These are phyloP conservation scores for Scylla paramamosain DNA, from an alignment of 1,140 invertebrate genomes.

Conservation along the genomic window DNA sequence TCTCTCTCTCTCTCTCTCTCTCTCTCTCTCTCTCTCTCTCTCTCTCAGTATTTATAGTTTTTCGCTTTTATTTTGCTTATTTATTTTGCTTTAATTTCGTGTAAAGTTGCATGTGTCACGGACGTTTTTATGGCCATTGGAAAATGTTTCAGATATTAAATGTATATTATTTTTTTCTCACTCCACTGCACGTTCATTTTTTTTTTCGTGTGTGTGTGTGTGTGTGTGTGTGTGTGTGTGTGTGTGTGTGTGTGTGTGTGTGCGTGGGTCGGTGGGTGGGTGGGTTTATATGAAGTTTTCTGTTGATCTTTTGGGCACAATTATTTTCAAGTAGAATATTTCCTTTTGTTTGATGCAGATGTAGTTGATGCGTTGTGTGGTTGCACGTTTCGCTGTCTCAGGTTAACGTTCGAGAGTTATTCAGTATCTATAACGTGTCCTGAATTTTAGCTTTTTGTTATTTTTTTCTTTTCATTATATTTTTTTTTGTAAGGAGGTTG, in stretches of 20 bases:
- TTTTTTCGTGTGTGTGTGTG: background rate
- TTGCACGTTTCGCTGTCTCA: too few relatives aligned
- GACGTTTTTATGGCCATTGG: background rate
- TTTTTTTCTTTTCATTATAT: too few relatives aligned
- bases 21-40: background rate
- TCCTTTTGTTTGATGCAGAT: too few relatives aligned
- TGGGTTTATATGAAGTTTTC: background rate
- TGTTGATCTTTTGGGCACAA: background rate
- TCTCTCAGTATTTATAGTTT: background rate
- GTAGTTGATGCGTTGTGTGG: too few relatives aligned
- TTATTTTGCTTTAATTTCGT: background rate
- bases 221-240: conserved; percentile 35
- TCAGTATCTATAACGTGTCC: too few relatives aligned
- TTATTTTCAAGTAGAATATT: too few relatives aligned
- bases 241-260: background rate
- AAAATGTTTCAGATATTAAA: background rate
- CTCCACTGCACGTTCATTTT: background rate
- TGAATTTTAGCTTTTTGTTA: too few relatives aligned
- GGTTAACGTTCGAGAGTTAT: too few relatives aligned
- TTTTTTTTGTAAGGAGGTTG: too few relatives aligned
- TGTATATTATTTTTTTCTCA: background rate
- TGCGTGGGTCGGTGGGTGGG: background rate
- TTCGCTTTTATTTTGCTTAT: background rate
- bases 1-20: conserved; percentile 24
- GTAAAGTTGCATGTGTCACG: background rate